These are phyloP conservation scores for Torymus tubicola DNA, from an alignment of 2,888 invertebrate genomes.

Conservation along the genomic window DNA sequence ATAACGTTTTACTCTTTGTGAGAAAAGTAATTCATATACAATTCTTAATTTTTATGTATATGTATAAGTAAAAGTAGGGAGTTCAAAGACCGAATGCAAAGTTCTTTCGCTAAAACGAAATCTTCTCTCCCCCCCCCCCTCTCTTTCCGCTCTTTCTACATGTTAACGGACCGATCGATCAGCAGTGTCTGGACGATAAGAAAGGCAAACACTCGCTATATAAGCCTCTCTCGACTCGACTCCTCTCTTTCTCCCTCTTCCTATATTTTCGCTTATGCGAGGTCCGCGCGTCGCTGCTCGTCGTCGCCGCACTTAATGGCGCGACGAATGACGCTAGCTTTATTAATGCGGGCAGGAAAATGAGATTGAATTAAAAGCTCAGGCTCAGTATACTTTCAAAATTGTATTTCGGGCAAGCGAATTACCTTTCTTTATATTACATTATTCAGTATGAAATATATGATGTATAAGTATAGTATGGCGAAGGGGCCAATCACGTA, in stretches of 20 bases:
- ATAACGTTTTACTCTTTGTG: too few relatives aligned
- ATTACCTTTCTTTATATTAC: too few relatives aligned
- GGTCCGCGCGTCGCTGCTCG: not conserved
- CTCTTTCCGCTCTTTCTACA: not conserved
- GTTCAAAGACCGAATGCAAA: not conserved
- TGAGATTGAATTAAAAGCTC: constrained; percentile 34
- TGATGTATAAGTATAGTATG: too few relatives aligned
- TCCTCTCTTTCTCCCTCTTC: not conserved
- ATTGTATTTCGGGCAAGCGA: too few relatives aligned
- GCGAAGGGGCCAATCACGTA: too few relatives aligned
- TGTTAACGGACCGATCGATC: constrained; percentile 27
- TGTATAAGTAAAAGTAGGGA: not conserved
- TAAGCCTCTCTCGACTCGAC: constrained; percentile 19
- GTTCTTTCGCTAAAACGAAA: too few relatives aligned
- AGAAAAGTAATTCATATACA: too few relatives aligned
- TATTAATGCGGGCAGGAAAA: constrained; percentile 26
- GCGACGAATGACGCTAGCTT: constrained; percentile 28
- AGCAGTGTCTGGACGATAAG: constrained; percentile 43
- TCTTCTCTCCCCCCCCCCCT: not conserved
- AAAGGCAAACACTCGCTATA: constrained; percentile 31
- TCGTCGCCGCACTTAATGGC: constrained; percentile 1
- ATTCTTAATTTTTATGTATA: too few relatives aligned
- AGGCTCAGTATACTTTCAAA: not conserved
- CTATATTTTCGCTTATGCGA: too few relatives aligned
- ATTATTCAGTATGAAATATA: too few relatives aligned